Evolutionary conservation across 2,888 invertebrate species (phyloP), one percentile per base, ranked within the genome.

Genomic region (Drosophila koepferae): DNA sequence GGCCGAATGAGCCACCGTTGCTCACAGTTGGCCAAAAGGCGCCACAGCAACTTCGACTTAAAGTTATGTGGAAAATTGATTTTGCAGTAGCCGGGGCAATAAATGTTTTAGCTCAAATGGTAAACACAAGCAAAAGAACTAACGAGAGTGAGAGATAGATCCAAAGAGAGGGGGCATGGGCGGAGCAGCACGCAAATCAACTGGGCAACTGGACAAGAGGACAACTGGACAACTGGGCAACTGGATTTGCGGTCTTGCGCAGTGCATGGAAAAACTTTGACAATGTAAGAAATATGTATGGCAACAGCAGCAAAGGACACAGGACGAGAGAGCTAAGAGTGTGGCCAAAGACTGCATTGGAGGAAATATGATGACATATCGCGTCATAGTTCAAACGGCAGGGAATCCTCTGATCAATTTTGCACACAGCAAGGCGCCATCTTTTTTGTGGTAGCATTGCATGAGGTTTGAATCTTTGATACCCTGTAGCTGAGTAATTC

Each of bases 381-480:
- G 93, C 93, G 90, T 93, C 93, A 93, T 93, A 93, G 93, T 92
- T 93, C 92, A 93, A 93, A 92, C 93, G 91, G 91, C 93, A 93
- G 93, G 93, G 93, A 92, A 91, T 92, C 92, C 91, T 91, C 91
- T 91, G 92, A 93, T 93, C 92, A 93, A 93, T 93, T 93, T 93
- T 91, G 88, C 81, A 91, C 92, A 90, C 93, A 93, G 93, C 92
- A 91, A 72, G 92, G 92, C 89, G 91, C 91, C 92, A 92, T 91
- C 90, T 90, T 90, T 89, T 89, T 23, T 89, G 80, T 77, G 77
- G 80, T 46, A 46, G 72, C 75, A 68, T 78, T 74, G 81, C 72
- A 63, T 64, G 79, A 60, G 53, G 34, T 44, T 66, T 54, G 70
- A 67, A 51, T 59, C 55, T 34, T 43, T 16, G 31, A 75, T 72